Evolutionary conservation across 2,113 vertebrate genomes (phyloP).

Genomic region (Anolis carolinensis): DNA sequence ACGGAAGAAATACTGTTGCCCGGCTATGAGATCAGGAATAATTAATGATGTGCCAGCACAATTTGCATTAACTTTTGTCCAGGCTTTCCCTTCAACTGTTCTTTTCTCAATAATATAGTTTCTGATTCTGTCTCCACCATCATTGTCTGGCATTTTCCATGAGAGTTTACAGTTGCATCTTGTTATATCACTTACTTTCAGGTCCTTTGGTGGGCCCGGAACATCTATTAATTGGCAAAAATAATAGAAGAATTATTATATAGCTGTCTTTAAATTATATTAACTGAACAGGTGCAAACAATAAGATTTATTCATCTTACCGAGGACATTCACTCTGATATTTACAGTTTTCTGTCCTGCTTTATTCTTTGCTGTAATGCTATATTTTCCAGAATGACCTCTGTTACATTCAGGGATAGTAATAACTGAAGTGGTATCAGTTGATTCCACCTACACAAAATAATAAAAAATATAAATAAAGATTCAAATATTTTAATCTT

Average conservation of each 20-base stretch:
- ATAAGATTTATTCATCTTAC: constrained; percentile 71
- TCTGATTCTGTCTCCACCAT: constrained; percentile 94
- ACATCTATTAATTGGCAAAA: constrained; percentile 80
- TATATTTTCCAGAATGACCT: constrained; percentile 90
- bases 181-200: constrained; percentile 94
- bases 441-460: constrained; percentile 81
- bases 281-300: neutral
- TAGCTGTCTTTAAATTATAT: neutral
- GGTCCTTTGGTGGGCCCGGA: constrained; percentile 90
- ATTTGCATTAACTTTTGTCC: constrained; percentile 93
- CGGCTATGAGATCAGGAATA: constrained; percentile 88
- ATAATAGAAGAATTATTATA: constrained; percentile 27
- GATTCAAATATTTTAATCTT: neutral
- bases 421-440: constrained; percentile 84
- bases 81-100: constrained; percentile 91
- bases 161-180: constrained; percentile 91
- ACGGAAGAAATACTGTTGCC: constrained; percentile 94
- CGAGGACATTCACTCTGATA: constrained; percentile 90
- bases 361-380: constrained; percentile 91
- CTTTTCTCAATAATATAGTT: constrained; percentile 96
- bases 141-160: constrained; percentile 94
- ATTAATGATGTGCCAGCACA: constrained; percentile 89
- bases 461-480: constrained; percentile 7
- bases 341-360: constrained; percentile 92
- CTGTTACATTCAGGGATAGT: constrained; percentile 86